A percentile compares a stretch with the other conserved stretches of the same genome.
Conservation (phyloP, 2,888 invertebrate genomes). For the Panzeria rudis region DNA sequence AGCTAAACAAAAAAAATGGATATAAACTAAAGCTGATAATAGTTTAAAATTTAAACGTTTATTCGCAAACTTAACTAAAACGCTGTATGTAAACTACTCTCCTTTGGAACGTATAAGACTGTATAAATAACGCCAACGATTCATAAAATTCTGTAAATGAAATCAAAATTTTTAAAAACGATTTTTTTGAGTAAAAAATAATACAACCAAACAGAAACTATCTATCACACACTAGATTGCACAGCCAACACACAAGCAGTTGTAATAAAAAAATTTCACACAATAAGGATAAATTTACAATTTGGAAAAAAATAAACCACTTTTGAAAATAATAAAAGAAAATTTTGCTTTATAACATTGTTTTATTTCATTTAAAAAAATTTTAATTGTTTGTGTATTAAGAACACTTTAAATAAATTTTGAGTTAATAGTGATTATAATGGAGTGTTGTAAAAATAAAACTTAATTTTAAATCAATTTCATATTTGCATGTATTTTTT, state of each 20-base stretch:
- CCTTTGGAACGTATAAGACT: slow-evolving; percentile 76
- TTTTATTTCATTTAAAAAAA: slow-evolving; percentile 53
- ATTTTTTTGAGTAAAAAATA: slow-evolving; percentile 35
- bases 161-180: slow-evolving; percentile 49
- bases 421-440: slow-evolving; percentile 9
- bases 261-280: neutral
- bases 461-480: slow-evolving; percentile 22
- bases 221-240: slow-evolving; percentile 1
- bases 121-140: slow-evolving; percentile 83
- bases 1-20: neutral
- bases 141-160: slow-evolving; percentile 81
- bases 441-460: slow-evolving; percentile 16
- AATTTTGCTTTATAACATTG: slow-evolving; percentile 7
- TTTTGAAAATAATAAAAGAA: neutral
- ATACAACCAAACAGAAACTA: slow-evolving; percentile 13
- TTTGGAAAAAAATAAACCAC: neutral
- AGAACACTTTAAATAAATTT: slow-evolving; percentile 8
- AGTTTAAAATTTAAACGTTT: slow-evolving; percentile 1
- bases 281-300: neutral
- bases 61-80: slow-evolving; percentile 63
- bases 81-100: slow-evolving; percentile 54
- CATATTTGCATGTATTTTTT: neutral
- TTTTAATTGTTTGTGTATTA: slow-evolving; percentile 1
- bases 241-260: slow-evolving; percentile 5
- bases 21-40: slow-evolving; percentile 29